Percentiles rank a stretch among this genome's conserved stretches.
Conservation (phyloP, 1,140 invertebrate species). For the Lepidurus arcticus region DNA sequence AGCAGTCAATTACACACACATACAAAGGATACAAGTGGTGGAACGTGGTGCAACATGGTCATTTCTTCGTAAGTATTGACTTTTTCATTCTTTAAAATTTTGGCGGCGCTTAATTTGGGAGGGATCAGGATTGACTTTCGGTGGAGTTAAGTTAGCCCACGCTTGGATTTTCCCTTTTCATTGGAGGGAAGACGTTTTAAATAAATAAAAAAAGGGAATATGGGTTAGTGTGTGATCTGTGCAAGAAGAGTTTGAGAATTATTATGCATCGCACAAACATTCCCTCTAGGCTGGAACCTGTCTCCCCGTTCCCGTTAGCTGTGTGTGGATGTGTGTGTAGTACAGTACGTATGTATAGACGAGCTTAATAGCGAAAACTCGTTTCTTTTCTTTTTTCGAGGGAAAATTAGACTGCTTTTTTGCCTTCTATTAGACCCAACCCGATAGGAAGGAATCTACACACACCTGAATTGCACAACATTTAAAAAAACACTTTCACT, state of each 20-base stretch:
- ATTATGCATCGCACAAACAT: conserved; percentile 15
- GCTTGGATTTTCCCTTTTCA: too few relatives aligned
- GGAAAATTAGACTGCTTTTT: not conserved
- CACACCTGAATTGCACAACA: not conserved
- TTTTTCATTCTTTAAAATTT: not conserved
- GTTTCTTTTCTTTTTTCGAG: not conserved
- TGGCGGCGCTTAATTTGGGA: not conserved
- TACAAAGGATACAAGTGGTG: too few relatives aligned
- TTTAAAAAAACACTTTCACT: too few relatives aligned
- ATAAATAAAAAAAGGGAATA: not conserved
- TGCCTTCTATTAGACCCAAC: not conserved
- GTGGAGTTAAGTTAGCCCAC: too few relatives aligned
- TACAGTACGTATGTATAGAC: not conserved
- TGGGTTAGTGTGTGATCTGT: not conserved
- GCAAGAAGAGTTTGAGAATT: not conserved
- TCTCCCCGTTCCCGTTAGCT: not conserved
- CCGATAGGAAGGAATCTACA: not conserved
- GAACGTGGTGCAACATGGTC: not conserved
- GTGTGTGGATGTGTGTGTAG: not conserved
- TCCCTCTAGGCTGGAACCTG: conserved; percentile 2
- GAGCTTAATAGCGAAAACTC: conserved; percentile 1
- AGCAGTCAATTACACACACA: too few relatives aligned
- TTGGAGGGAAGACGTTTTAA: too few relatives aligned
- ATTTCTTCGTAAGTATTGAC: not conserved
- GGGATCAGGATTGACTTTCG: too few relatives aligned